Conservation (phyloP, 2,797 vertebrate species). For the Carcharodon carcharias region DNA sequence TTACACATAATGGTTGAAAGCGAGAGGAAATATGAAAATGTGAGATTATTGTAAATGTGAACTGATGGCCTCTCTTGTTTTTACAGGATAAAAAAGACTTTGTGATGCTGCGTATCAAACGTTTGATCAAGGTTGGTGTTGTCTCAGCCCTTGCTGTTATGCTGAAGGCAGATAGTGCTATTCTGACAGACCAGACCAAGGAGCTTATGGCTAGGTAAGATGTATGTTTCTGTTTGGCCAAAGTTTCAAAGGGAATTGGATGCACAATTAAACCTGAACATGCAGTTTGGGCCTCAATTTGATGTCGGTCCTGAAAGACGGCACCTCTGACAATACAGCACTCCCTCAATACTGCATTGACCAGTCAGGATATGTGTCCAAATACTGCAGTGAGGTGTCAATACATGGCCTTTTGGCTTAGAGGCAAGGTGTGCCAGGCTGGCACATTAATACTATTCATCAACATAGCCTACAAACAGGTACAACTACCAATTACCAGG, state of each 20-base stretch:
- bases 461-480: neutral
- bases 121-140: conserved; percentile 75
- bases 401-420: neutral
- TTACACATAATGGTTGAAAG: neutral
- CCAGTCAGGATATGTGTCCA: neutral
- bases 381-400: neutral
- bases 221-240: neutral
- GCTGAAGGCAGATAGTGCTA: conserved; percentile 82
- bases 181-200: conserved; percentile 87
- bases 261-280: neutral
- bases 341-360: neutral
- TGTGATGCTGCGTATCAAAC: conserved; percentile 75
- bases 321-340: neutral
- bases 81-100: conserved; percentile 94
- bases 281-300: neutral
- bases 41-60: neutral
- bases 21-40: neutral
- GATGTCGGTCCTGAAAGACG: neutral
- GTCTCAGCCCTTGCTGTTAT: conserved; percentile 82
- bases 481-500: neutral
- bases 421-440: neutral
- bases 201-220: conserved; percentile 81
- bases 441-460: neutral
- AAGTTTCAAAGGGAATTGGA: neutral
- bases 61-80: neutral